Evolutionary conservation across 2,888 invertebrate species (phyloP).

Genomic region (Hedya salicella): DNA sequence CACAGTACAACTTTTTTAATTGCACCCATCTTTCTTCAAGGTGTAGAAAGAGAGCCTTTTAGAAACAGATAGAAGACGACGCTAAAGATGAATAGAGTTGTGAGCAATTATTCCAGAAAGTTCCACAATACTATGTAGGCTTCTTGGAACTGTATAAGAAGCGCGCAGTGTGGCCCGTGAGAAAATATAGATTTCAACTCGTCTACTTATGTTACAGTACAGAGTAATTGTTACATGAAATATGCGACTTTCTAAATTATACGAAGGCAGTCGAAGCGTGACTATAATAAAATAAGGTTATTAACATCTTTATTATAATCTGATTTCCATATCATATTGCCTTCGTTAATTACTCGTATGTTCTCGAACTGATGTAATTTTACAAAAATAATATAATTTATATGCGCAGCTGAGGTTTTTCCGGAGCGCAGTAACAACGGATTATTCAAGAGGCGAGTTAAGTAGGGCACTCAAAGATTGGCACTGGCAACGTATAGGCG

Average conservation of each 20-base stretch:
- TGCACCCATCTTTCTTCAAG: no score
- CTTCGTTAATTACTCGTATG: neutral
- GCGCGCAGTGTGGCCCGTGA: constrained; percentile 24
- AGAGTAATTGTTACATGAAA: constrained; percentile 45
- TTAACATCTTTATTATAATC: constrained; percentile 5
- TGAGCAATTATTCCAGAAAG: no score
- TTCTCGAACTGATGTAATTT: constrained; percentile 1
- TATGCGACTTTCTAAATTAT: constrained; percentile 45
- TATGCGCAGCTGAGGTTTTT: no score
- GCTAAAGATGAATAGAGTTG: no score
- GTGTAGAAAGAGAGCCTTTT: no score
- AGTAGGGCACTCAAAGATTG: no score
- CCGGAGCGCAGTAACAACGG: no score
- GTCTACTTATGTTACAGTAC: constrained; percentile 47
- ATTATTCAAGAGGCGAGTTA: no score
- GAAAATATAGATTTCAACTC: constrained; percentile 52
- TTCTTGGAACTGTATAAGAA: neutral
- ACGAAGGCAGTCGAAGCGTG: constrained; percentile 28
- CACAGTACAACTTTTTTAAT: no score
- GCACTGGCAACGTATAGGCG: no score
- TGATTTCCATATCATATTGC: constrained; percentile 1
- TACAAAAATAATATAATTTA: neutral
- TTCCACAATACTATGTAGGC: neutral
- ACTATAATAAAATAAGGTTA: constrained; percentile 30
- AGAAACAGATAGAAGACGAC: no score